Conservation (phyloP, 2,797 vertebrate species). For the Trachurus trachurus region DNA sequence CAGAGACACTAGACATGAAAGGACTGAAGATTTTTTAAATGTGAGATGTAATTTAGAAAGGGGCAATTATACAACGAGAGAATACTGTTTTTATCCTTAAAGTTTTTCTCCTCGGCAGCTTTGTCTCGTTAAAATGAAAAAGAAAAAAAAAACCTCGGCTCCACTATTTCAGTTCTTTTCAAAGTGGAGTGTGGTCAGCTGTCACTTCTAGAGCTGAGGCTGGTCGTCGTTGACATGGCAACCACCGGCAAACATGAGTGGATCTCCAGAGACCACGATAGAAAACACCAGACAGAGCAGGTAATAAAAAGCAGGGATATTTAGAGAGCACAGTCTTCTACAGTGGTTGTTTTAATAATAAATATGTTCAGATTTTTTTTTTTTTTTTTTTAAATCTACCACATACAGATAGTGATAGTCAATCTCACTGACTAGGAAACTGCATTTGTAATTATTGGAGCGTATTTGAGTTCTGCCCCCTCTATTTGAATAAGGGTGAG, state of each 20-base stretch:
- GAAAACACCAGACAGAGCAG: neutral
- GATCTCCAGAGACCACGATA: neutral
- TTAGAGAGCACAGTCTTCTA: neutral
- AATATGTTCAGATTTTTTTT: neutral
- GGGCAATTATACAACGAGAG: neutral
- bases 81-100: neutral
- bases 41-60: neutral
- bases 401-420: neutral
- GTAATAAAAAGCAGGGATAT: neutral
- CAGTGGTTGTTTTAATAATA: neutral
- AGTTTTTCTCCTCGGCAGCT: neutral
- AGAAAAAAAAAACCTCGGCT: neutral
- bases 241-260: conserved; percentile 25
- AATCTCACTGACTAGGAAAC: neutral
- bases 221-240: conserved; percentile 43
- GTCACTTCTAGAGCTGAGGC: conserved; percentile 16
- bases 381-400: neutral
- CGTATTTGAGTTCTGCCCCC: neutral
- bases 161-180: neutral
- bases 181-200: conserved; percentile 7
- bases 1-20: neutral
- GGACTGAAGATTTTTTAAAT: neutral
- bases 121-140: neutral
- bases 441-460: neutral
- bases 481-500: neutral